Conservation (phyloP, 2,888 invertebrate species). For the Agriopis leucophaearia region DNA sequence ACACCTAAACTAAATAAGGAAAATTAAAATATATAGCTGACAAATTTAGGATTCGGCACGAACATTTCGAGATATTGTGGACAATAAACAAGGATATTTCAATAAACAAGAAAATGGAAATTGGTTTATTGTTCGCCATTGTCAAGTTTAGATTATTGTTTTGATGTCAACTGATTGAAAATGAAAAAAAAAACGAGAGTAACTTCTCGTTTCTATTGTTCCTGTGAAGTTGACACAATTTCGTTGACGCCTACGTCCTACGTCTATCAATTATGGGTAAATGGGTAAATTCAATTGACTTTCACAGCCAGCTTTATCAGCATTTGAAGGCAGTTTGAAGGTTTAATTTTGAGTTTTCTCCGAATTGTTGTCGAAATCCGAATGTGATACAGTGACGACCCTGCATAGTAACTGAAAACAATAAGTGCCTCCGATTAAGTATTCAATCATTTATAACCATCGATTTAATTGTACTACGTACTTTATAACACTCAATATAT, state of each 20-base stretch:
- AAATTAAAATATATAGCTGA: conserved; percentile 24
- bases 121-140: conserved; percentile 30
- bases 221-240: conserved; percentile 10
- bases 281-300: conserved; percentile 12
- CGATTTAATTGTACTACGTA: no score
- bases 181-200: conserved; percentile 25
- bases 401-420: neutral
- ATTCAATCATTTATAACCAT: no score
- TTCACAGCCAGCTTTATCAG: conserved; percentile 2
- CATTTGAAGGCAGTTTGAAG: neutral
- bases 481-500: no score
- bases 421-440: no score
- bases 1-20: conserved; percentile 14
- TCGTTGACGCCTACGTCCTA: conserved; percentile 10
- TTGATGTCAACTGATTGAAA: conserved; percentile 28
- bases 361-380: neutral
- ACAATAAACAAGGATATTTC: conserved; percentile 26
- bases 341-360: neutral
- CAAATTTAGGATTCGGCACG: conserved; percentile 25
- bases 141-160: conserved; percentile 30
- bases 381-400: neutral
- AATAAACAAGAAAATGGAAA: conserved; percentile 30
- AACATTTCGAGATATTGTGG: conserved; percentile 24
- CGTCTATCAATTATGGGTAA: conserved; percentile 10
- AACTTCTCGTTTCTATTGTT: conserved; percentile 10